These are phyloP conservation scores for Capitella teleta DNA, from an alignment of 1,140 invertebrate species.

Conservation along the genomic window DNA sequence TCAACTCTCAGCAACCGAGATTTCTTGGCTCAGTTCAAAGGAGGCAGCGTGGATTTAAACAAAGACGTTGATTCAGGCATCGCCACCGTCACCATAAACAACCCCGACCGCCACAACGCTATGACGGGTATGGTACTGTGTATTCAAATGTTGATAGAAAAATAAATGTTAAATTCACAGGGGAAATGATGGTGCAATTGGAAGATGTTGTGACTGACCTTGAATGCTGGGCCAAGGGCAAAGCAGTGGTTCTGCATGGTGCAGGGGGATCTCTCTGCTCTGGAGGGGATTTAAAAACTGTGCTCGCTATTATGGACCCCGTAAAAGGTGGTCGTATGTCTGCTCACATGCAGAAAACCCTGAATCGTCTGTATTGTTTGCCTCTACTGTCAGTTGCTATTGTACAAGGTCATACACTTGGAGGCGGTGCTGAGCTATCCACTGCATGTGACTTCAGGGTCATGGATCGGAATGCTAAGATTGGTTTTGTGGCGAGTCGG, in stretches of 20 bases:
- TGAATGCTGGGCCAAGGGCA: constrained; percentile 44
- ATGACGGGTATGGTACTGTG: constrained; percentile 22
- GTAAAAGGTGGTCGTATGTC: constrained; percentile 43
- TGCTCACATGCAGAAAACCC: constrained; percentile 45
- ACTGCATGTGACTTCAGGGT: constrained; percentile 50
- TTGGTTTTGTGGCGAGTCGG: constrained; percentile 50
- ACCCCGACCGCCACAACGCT: constrained; percentile 45
- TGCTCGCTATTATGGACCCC: constrained; percentile 21
- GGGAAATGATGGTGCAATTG: constrained; percentile 53
- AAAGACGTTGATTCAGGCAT: constrained; percentile 43
- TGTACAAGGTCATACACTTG: constrained; percentile 48
- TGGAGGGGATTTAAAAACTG: constrained; percentile 49
- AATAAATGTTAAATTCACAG: constrained; percentile 30
- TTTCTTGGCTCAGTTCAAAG: constrained; percentile 17
- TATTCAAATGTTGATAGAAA: neutral
- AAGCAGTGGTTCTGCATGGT: constrained; percentile 48
- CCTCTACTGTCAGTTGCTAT: constrained; percentile 47
- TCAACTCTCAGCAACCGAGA: neutral
- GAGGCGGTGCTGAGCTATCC: constrained; percentile 52
- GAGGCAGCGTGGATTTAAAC: constrained; percentile 40
- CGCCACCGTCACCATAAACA: constrained; percentile 42
- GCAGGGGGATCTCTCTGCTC: constrained; percentile 48
- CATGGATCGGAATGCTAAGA: constrained; percentile 36
- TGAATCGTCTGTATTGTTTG: constrained; percentile 42
- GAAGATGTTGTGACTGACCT: constrained; percentile 40